Percentiles rank a stretch among this genome's conserved stretches.
Conservation (phyloP, 1,140 invertebrate species). For the Zaprionus camerounensis region DNA sequence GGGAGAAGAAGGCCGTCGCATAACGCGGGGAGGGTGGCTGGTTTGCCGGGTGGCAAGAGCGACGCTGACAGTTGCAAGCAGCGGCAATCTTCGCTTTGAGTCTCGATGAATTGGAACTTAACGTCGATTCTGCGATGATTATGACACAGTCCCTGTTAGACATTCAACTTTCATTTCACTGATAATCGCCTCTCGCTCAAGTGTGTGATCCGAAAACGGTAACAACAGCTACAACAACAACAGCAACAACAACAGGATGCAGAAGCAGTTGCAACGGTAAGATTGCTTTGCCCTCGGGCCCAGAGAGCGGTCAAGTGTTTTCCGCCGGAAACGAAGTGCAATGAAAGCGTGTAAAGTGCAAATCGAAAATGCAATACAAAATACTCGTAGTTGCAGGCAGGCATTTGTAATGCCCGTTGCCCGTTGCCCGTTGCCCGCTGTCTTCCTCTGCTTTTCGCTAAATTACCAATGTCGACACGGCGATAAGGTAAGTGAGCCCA, state of each 20-base stretch:
- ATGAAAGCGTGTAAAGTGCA: slow-evolving; percentile 82
- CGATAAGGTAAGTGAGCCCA: slow-evolving; percentile 55
- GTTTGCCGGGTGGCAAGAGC: no score
- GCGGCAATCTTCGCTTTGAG: slow-evolving; percentile 45
- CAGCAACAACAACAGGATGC: slow-evolving; percentile 11
- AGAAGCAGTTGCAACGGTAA: slow-evolving; percentile 66
- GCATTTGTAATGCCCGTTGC: slow-evolving; percentile 38
- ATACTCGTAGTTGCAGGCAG: slow-evolving; percentile 44
- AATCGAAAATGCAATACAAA: slow-evolving; percentile 81
- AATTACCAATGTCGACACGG: slow-evolving; percentile 73
- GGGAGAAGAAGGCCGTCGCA: background rate
- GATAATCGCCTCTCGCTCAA: slow-evolving; percentile 60
- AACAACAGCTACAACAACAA: slow-evolving; percentile 27
- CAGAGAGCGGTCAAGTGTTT: slow-evolving; percentile 38
- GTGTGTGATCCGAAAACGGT: slow-evolving; percentile 63
- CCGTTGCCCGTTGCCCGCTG: background rate
- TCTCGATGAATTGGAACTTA: slow-evolving; percentile 51
- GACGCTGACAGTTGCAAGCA: no score
- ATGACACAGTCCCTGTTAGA: slow-evolving; percentile 54
- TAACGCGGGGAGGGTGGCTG: background rate
- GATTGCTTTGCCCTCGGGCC: slow-evolving; percentile 54
- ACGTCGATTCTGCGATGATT: slow-evolving; percentile 58
- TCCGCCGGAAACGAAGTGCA: slow-evolving; percentile 78
- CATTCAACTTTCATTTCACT: slow-evolving; percentile 56
- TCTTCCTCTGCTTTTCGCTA: slow-evolving; percentile 51